Conservation (phyloP, 2,113 vertebrate genomes). For the Urocolius indicus region DNA sequence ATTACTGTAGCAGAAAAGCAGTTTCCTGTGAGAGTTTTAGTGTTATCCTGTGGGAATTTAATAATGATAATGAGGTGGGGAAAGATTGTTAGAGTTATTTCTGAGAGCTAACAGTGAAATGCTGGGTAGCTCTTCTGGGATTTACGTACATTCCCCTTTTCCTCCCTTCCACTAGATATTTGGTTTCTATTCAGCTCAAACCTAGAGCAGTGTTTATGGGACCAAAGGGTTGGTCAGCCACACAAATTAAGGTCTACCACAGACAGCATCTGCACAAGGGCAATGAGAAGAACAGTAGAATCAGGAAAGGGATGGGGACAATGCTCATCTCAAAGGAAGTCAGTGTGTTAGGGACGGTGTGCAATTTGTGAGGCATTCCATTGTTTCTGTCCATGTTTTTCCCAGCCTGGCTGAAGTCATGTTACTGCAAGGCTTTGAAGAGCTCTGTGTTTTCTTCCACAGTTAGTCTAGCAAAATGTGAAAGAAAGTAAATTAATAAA, state of each 20-base stretch:
- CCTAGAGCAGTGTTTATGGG: background rate
- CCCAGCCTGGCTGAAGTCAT: background rate
- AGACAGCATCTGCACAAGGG: background rate
- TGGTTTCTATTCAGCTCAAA: background rate
- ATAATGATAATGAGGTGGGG: background rate
- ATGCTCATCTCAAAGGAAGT: background rate
- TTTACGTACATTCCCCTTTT: background rate
- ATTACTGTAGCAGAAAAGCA: slow-evolving; percentile 31
- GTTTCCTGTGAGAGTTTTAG: slow-evolving; percentile 28
- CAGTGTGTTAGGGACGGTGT: background rate
- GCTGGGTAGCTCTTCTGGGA: background rate
- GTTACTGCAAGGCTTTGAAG: background rate
- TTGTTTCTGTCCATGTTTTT: background rate
- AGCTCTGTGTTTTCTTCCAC: background rate
- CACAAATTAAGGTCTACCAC: background rate
- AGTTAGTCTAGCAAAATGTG: background rate
- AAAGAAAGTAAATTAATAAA: background rate
- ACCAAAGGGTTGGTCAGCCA: background rate
- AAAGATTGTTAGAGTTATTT: background rate
- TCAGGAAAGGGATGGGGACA: background rate
- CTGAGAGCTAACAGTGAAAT: background rate
- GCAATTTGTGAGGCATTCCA: background rate
- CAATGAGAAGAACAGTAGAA: background rate
- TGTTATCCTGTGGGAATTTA: background rate
- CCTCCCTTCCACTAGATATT: background rate